Evolutionary conservation across 1,140 invertebrate genomes (phyloP).

Genomic region (Aphelinus certus): DNA sequence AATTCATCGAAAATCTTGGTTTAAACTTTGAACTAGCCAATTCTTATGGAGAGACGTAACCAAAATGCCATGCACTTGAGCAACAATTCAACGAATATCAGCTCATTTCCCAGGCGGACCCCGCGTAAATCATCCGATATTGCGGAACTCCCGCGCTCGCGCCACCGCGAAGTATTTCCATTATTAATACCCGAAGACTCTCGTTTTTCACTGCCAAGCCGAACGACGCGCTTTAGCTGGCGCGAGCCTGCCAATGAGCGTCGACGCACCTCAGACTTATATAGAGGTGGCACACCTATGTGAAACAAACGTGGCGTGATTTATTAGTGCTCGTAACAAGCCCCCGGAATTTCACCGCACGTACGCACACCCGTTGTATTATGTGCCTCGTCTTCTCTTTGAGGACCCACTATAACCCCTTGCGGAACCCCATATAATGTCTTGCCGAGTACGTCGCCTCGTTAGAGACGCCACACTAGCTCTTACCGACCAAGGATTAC

Average conservation of each 20-base stretch:
- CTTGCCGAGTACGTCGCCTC: too few species aligned
- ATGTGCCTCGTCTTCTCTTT: background rate
- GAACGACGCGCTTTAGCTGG: background rate
- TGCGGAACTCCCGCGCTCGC: background rate
- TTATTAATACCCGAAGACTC: constrained; percentile 27
- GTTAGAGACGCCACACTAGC: too few species aligned
- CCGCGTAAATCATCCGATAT: constrained; percentile 23
- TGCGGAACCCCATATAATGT: too few species aligned
- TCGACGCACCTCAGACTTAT: too few species aligned
- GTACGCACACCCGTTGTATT: constrained; percentile 26
- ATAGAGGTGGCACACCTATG: constrained; percentile 15
- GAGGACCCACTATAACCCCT: too few species aligned
- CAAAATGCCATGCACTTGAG: background rate
- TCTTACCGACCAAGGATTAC: constrained; percentile 14
- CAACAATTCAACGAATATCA: background rate
- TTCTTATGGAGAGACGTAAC: background rate
- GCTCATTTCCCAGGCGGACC: background rate
- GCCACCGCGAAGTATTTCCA: constrained; percentile 7
- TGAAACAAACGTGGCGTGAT: constrained; percentile 49
- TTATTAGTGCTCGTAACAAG: constrained; percentile 53
- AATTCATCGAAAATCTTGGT: too few species aligned
- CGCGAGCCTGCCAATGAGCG: background rate
- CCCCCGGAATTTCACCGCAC: constrained; percentile 25
- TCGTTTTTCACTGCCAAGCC: constrained; percentile 28
- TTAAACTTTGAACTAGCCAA: too few species aligned